Evolutionary conservation across 2,797 vertebrate species (phyloP).

Genomic region (Mus caroli): DNA sequence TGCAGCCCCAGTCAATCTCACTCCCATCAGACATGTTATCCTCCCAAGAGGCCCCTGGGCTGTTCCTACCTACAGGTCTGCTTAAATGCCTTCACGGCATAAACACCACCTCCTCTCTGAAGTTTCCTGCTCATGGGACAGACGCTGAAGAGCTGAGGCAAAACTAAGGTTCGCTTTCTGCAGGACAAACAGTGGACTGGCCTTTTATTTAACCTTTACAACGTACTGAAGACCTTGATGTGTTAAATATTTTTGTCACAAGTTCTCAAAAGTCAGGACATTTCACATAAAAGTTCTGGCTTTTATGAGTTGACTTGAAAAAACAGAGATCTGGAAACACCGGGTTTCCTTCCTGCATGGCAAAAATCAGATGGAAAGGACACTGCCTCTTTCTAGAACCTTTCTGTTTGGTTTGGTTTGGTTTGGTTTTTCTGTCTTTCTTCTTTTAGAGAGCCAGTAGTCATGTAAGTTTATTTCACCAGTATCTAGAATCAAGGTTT

Average conservation of each 20-base stretch:
- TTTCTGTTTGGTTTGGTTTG: not conserved
- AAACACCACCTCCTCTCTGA: not conserved
- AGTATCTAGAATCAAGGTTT: not conserved
- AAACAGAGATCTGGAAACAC: conserved; percentile 55
- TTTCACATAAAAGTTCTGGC: conserved; percentile 43
- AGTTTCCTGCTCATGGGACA: not conserved
- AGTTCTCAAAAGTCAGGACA: conserved; percentile 55
- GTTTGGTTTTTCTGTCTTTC: not conserved
- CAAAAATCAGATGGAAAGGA: conserved; percentile 33
- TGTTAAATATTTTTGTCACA: conserved; percentile 19
- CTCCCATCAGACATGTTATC: not conserved
- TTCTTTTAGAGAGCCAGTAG: not conserved
- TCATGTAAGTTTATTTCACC: conserved; percentile 10
- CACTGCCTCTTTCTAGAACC: not conserved
- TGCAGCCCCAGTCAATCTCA: not conserved
- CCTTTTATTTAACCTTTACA: conserved; percentile 21
- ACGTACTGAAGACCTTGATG: conserved; percentile 23
- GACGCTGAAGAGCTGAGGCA: not conserved
- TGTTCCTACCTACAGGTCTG: not conserved
- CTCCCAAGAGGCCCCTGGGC: not conserved
- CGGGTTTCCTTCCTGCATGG: not conserved
- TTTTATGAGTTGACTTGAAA: conserved; percentile 55
- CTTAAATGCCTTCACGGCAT: not conserved
- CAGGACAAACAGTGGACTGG: not conserved
- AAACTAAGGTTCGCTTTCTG: not conserved